Evolutionary conservation across 2,797 vertebrate species (phyloP), one percentile per base, ranked within the genome.

Genomic region (Brachymystax lenok): DNA sequence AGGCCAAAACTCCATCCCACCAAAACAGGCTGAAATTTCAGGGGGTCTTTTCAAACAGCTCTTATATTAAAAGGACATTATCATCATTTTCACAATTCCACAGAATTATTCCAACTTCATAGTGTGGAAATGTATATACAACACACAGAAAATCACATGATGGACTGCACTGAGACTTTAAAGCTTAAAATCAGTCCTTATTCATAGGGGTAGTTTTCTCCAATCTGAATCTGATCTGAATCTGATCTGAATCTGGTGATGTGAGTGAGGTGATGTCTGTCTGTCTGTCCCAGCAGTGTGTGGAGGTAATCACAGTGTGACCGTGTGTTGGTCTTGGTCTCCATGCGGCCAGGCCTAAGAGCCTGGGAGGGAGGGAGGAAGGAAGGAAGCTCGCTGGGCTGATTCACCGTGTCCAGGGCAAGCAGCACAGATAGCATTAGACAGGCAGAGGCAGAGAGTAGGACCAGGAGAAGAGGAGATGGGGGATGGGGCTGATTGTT

Each of bases 181-280:
- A 24, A 24, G 24, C 24, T 24, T 24, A 24, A 24, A 24, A 24
- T 24, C 24, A 24, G 24, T 24, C 24, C 24, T 24, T 24, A 24
- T 24, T 59, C 56, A 59, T 21, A 8, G 19, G n/a, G n/a, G n/a
- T 21, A 59, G 56, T 59, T 59, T 51, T 59, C 6, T 21, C 6
- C 10, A n/a, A 59, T 59, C 10, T 89, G 5, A 35, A 35, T 6
- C 33, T 33, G 33, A 1, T 35, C 33, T 1, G 33, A 35, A 6
- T 35, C 33, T 7, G 5, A 1, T 6, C 33, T 33, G 28, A 30
- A 30, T 30, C 28, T 30, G 1, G 89, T 88, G 88, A 50, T 70
- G 5, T 5, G 17, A 21, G 40, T 70, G 64, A 28, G 64, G 27
- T 2, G n/a, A 40, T 40, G 35, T 70, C 21, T 67, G 64, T 33